Conservation (phyloP, 2,797 vertebrate genomes). For the Sardinella longiceps region DNA sequence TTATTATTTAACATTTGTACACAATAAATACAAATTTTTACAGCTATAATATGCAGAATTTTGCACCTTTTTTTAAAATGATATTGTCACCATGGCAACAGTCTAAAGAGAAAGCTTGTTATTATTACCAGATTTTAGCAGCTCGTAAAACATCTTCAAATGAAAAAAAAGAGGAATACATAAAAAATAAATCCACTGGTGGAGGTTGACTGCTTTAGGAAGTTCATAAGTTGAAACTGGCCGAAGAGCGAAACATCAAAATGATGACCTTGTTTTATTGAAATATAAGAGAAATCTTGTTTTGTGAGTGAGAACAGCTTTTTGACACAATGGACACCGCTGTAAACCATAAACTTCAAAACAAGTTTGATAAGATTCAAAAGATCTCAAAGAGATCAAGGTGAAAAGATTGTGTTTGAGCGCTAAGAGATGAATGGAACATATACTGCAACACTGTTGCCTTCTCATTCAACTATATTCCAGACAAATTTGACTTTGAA, state of each 20-base stretch:
- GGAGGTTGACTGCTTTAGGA: conserved; percentile 39
- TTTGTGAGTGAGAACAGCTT: conserved; percentile 44
- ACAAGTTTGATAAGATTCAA: conserved; percentile 85
- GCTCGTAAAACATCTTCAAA: conserved; percentile 81
- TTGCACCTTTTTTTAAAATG: conserved; percentile 78
- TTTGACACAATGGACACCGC: conserved; percentile 45
- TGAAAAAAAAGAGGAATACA: conserved; percentile 72
- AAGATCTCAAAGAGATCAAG: conserved; percentile 88
- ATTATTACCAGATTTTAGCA: conserved; percentile 75
- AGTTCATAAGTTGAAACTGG: conserved; percentile 51
- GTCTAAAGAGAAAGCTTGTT: conserved; percentile 80
- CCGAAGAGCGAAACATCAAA: conserved; percentile 44
- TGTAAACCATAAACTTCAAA: conserved; percentile 86
- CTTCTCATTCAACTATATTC: conserved; percentile 33
- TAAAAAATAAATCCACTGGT: conserved; percentile 62
- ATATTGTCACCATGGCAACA: conserved; percentile 82
- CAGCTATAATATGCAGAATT: conserved; percentile 93
- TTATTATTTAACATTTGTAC: conserved; percentile 99
- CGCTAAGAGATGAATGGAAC: conserved; percentile 45
- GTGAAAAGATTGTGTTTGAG: conserved; percentile 59
- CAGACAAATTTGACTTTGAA: conserved; percentile 35
- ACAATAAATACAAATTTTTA: conserved; percentile 99
- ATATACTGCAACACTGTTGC: conserved; percentile 50
- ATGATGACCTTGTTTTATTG: conserved; percentile 43
- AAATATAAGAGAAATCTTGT: conserved; percentile 38